Evolutionary conservation across 2,888 invertebrate species (phyloP).

Genomic region (Scaptomyza polygonia): DNA sequence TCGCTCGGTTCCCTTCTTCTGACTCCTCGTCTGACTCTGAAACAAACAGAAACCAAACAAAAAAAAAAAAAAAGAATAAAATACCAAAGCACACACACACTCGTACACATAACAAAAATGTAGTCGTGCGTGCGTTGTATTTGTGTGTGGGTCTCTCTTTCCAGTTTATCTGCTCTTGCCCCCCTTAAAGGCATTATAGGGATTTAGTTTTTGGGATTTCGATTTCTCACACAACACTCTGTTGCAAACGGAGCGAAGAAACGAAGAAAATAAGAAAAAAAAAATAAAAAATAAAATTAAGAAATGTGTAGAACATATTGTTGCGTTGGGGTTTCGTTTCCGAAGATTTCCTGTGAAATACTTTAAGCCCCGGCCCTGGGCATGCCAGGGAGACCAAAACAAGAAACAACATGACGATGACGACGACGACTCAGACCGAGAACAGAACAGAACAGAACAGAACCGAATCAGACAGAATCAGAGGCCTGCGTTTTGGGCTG

Average conservation of each 20-base stretch:
- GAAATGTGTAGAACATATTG: constrained; percentile 79
- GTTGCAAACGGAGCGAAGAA: constrained; percentile 36
- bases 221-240: constrained; percentile 70
- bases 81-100: constrained; percentile 47
- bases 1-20: constrained; percentile 57
- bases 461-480: constrained; percentile 20
- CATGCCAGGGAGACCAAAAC: constrained; percentile 34
- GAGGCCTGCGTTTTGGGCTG: constrained; percentile 27
- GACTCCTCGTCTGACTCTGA: constrained; percentile 23
- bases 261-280: constrained; percentile 10
- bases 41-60: constrained; percentile 28
- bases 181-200: constrained; percentile 77
- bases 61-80: constrained; percentile 42
- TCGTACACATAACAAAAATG: constrained; percentile 55
- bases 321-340: constrained; percentile 75
- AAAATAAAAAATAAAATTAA: constrained; percentile 40
- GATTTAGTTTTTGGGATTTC: constrained; percentile 81
- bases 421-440: constrained; percentile 1
- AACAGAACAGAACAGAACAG: constrained; percentile 15
- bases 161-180: constrained; percentile 16
- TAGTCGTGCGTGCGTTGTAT: constrained; percentile 59
- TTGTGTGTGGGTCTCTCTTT: constrained; percentile 13
- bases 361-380: constrained; percentile 72
- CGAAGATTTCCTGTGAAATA: constrained; percentile 81
- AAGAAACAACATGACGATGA: constrained; percentile 30